Conservation (phyloP, 2,113 vertebrate genomes). For the Melanerpes aurifrons region DNA sequence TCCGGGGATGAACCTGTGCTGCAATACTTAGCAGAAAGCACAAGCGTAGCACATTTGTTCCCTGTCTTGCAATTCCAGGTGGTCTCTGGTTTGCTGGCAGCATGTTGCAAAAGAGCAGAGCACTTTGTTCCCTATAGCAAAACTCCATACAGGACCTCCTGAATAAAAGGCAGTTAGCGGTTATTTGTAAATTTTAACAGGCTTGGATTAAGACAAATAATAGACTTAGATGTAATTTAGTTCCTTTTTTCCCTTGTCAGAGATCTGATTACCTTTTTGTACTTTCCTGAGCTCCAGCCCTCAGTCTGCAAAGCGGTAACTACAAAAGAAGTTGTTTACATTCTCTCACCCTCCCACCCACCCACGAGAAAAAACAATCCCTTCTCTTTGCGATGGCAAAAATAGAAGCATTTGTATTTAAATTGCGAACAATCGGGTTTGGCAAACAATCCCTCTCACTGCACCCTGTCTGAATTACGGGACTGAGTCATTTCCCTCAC, state of each 20-base stretch:
- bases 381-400: neutral
- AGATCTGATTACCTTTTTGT: neutral
- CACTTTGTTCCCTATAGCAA: neutral
- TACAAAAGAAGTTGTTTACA: neutral
- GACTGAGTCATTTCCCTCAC: slow-evolving; percentile 40
- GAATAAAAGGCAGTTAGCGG: neutral
- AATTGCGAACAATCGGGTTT: neutral
- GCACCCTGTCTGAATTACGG: neutral
- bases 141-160: neutral
- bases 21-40: neutral
- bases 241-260: neutral
- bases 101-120: neutral
- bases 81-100: neutral
- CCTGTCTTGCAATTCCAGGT: neutral
- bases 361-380: neutral
- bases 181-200: neutral
- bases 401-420: neutral
- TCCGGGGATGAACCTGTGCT: neutral
- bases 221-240: neutral
- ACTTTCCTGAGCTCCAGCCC: neutral
- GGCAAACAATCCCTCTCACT: neutral
- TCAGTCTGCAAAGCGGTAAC: neutral
- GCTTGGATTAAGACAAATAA: neutral
- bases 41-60: neutral
- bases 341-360: neutral